Evolutionary conservation across 2,888 invertebrate genomes (phyloP), one percentile per base, ranked within the genome.

Genomic region (Chirona hameri): DNA sequence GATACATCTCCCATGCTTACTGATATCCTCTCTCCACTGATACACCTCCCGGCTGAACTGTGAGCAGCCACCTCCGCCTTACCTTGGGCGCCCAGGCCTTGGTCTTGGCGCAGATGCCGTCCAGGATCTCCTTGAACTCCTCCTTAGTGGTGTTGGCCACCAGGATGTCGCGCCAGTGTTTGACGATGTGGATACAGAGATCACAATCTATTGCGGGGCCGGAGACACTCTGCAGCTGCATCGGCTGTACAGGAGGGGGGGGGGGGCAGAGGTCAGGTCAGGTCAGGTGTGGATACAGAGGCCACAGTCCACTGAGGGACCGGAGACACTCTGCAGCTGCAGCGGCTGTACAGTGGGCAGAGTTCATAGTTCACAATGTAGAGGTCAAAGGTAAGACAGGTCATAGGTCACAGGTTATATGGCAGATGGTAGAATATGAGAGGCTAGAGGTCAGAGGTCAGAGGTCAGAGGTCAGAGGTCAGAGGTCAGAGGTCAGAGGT

Each of bases 71-170:
- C 52, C 10, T 7, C 52, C 52, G 52, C 21, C 24, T 24, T n/a
- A 60, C 24, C 60, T 60, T 60, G 24, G 60, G 60, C 60, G 60
- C 60, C 60, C 60, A 60, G n/a, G 60, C 60, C 60, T 60, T 60
- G 60, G 55, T 81, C 81, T 84, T 84, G 81, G 79, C 48, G 79
- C 96, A 96, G 9, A 96, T 89, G 84, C 95, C 89, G 87, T 92
- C 90, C 24, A 95, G 87, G 0, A 96, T 92, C 86, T 91, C 90
- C 88, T 93, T 91, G 89, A 96, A 96, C 89, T 96, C 95, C 0
- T 89, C 86, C 88, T 94, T 93, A 0, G 97, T 95, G 0, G 96
- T 95, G 87, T 96, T 95, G 29, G 96, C 93, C 52, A 94, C 90
- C 46, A 97, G 88, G 12, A 95, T 90, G 87, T 96, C 94, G 84